Evolutionary conservation across 2,888 invertebrate species (phyloP).

Genomic region (Drosophila nr. fundita): DNA sequence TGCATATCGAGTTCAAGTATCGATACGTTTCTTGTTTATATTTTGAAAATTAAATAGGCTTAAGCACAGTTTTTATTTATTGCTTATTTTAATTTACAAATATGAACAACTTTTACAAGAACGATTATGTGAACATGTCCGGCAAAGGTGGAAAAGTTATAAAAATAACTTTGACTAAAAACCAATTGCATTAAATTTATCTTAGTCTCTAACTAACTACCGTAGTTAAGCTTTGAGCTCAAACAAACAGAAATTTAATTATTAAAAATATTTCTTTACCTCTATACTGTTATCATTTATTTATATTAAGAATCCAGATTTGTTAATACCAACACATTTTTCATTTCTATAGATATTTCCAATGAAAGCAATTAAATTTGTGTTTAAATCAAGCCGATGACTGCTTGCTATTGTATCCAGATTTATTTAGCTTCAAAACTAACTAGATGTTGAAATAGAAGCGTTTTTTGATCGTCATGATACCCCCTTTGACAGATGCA

Average conservation of each 20-base stretch:
- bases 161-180: constrained; percentile 45
- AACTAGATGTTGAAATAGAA: neutral
- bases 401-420: neutral
- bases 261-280: neutral
- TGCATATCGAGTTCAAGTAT: neutral
- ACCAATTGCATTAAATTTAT: constrained; percentile 61
- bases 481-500: constrained; percentile 13
- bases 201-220: constrained; percentile 16
- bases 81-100: neutral
- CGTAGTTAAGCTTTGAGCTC: constrained; percentile 13
- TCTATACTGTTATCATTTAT: neutral
- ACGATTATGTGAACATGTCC: constrained; percentile 15
- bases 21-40: neutral
- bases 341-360: neutral
- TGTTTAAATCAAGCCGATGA: neutral
- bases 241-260: neutral
- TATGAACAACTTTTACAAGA: neutral
- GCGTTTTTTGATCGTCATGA: constrained; percentile 16
- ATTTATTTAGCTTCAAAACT: neutral
- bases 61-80: too few relatives aligned
- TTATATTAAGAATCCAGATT: neutral
- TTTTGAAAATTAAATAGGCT: neutral
- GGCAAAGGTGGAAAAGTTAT: neutral
- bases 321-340: neutral
- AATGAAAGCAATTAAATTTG: neutral